phyloP scores from a whole-genome alignment of 2,888 invertebrate species.

The Apantesis nais region DNA sequence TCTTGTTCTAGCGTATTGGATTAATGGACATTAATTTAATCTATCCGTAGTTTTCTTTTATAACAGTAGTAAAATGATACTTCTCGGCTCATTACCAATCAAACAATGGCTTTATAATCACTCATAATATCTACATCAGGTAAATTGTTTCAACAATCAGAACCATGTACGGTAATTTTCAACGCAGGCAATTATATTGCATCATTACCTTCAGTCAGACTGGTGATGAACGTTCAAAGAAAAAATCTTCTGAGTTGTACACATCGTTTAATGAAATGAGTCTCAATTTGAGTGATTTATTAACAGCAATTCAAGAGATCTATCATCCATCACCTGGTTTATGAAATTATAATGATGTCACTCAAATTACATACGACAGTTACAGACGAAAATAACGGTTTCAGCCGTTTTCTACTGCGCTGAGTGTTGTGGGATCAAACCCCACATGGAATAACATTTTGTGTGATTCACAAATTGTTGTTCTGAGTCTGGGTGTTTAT shows the following conservation, averaged over 20 bases:
- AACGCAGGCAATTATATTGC: slow-evolving; percentile 2
- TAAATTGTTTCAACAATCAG: slow-evolving; percentile 2
- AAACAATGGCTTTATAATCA: slow-evolving; percentile 11
- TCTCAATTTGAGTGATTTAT: no score
- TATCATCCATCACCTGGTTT: no score
- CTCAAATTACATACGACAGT: no score
- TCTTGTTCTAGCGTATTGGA: not conserved
- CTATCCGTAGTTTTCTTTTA: not conserved
- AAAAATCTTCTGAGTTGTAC: not conserved
- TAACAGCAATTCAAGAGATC: no score
- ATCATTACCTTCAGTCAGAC: not conserved
- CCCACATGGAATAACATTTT: no score
- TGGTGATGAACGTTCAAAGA: not conserved
- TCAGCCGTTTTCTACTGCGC: no score
- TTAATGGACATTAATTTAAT: not conserved
- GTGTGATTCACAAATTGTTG: no score
- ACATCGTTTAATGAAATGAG: not conserved
- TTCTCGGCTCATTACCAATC: slow-evolving; percentile 1
- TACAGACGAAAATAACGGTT: no score
- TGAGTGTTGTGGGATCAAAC: no score
- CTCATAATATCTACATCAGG: not conserved
- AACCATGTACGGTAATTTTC: slow-evolving; percentile 7
- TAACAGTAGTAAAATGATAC: not conserved
- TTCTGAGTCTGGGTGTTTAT: no score
- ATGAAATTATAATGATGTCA: no score